Base-by-base conservation (phyloP, 2,888 invertebrate genomes). In the Eubasilissa splendida region DNA sequence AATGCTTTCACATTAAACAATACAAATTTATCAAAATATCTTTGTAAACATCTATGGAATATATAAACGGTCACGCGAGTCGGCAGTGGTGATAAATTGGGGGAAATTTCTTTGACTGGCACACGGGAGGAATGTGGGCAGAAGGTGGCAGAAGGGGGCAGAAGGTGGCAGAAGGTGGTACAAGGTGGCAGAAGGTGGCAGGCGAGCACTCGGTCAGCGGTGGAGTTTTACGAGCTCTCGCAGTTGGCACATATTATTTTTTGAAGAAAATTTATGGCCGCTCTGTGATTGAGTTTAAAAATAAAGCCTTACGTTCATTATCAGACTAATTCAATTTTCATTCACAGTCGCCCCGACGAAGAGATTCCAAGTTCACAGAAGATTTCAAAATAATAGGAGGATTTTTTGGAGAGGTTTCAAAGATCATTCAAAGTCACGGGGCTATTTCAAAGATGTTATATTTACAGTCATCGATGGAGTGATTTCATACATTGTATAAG, bases 21-120 rank as follows among this genome's bases (percentile, higher is more conserved):
- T 73, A 73, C 33, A 58, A 73, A 73, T 53, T 77, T 82, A 82
- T 82, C 82, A 74, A 65, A 68, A 80, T 79, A 82, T 82, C 82
- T 80, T 60, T 66, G 82, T 82, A 82, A 82, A 82, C 82, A 82
- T 80, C 82, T 79, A 76, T 76, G 76, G 75, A 82, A 80, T 82
- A 80, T 80, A 74, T 80, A 77, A 81, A 66, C 73, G 71, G 82
- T 82, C 82, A 82, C 82, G 82, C 82, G 82, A 82, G 65, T 53
- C 54, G 54, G 53, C 70, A 22, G 56, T 58, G 59, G 75, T 79
- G 82, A 82, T 82, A 80, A 82, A 82, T 82, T 77, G 31, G 78
- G 71, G 65, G 54, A 75, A 79, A 79, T 79, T 76, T 76, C 76
- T 79, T 76, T 70, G 81, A 79, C 79, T 79, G 59, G 60, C 52